A percentile compares a stretch with the other conserved stretches of the same genome.
Conservation (phyloP, 2,888 invertebrate genomes). For the Drosophila percnosoma region DNA sequence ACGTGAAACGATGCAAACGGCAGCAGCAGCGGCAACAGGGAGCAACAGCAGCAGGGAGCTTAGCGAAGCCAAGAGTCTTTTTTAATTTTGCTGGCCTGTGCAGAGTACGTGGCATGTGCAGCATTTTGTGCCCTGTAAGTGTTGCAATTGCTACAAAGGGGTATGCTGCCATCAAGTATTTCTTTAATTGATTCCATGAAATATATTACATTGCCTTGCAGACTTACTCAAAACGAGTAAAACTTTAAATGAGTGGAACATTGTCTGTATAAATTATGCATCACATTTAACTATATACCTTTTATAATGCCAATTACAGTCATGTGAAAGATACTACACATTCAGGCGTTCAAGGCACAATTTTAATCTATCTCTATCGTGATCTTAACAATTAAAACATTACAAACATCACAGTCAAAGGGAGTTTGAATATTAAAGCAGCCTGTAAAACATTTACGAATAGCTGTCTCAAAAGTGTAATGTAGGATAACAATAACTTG, state of each 20-base stretch:
- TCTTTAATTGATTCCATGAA: not conserved
- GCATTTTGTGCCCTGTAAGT: conserved; percentile 37
- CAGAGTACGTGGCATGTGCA: conserved; percentile 51
- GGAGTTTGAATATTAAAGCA: not conserved
- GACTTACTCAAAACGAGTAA: not conserved
- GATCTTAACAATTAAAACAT: too few species aligned
- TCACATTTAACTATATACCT: not conserved
- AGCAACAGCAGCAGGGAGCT: conserved; percentile 13
- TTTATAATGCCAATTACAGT: not conserved
- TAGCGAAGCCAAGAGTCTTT: conserved; percentile 18
- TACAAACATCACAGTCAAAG: not conserved
- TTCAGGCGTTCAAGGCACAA: not conserved
- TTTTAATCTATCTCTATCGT: not conserved
- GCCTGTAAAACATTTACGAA: conserved; percentile 1
- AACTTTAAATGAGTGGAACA: not conserved
- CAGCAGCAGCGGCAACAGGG: conserved; percentile 23
- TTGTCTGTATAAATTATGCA: not conserved
- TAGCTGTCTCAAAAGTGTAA: not conserved
- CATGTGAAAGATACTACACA: not conserved
- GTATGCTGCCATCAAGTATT: conserved; percentile 17
- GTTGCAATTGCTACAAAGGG: not conserved
- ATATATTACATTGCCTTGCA: not conserved
- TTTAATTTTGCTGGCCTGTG: conserved; percentile 9
- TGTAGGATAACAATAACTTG: not conserved
- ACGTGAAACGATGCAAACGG: conserved; percentile 54